These are phyloP conservation scores for Seira sanloemensis DNA, from an alignment of 2,888 invertebrate genomes.

Conservation along the genomic window DNA sequence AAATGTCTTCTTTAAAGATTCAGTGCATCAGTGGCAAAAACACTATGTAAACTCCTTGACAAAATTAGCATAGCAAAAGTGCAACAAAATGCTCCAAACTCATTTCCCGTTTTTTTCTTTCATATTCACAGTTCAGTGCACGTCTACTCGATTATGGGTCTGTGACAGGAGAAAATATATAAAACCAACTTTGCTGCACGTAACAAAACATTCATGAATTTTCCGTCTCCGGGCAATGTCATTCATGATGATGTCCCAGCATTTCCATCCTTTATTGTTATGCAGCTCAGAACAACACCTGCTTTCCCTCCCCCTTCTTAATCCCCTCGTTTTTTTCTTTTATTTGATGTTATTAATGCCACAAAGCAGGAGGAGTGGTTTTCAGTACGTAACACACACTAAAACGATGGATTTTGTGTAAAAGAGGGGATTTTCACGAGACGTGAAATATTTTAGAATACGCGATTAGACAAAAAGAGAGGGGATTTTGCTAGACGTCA, in stretches of 20 bases:
- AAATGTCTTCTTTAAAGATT: too few species aligned
- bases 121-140: constrained; percentile 26
- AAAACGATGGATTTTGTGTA: neutral
- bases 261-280: neutral
- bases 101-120: constrained; percentile 1
- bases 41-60: too few species aligned
- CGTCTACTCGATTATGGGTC: constrained; percentile 32
- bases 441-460: neutral
- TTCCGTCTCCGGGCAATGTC: neutral
- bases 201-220: neutral
- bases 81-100: neutral
- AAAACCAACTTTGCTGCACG: neutral
- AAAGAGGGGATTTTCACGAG: neutral
- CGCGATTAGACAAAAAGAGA: neutral
- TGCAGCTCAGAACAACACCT: constrained; percentile 48
- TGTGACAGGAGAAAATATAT: constrained; percentile 5
- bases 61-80: neutral
- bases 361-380: neutral
- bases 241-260: neutral
- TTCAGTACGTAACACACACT: neutral
- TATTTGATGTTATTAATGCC: constrained; percentile 32
- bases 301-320: constrained; percentile 24
- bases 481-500: constrained; percentile 18
- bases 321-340: neutral
- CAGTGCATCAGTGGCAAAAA: too few species aligned